Base-by-base conservation (phyloP, 2,113 vertebrate species). In the Silurus meridionalis region DNA sequence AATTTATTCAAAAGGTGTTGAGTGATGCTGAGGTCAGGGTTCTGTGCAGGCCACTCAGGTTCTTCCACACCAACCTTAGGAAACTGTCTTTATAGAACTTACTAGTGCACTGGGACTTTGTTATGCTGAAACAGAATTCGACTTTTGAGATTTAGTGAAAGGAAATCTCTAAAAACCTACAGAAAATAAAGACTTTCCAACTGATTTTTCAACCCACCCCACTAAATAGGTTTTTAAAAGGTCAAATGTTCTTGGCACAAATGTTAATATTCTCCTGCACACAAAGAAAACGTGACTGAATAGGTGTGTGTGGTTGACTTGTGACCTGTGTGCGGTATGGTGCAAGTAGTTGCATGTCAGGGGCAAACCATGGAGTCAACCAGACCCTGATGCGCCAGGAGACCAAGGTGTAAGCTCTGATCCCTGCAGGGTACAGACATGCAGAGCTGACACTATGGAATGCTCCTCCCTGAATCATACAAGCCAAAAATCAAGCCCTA, bases 391-490 rank as follows among this genome's bases (percentile, higher is more conserved):
- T 91, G 90, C 89, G 90, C 64, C 66, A 91, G 90, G 89, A 89
- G 89, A 92, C 81, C 82, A 83, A 87, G 88, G 87, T 92, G 91
- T 93, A 86, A 90, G 67, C 90, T 91, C 83, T 83, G 87, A 88
- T 53, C 64, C 92, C 95, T 91, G 71, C 86, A 90, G 95, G 95
- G 93, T 71, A 86, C 91, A 89, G 89, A 89, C 91, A 91, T 92
- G 94, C 92, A 92, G 75, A 90, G 90, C 91, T 96, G 94, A 94
- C 95, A 94, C 90, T 90, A 87, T 93, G 87, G 94, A 96, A 96
- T 96, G 94, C 89, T 91, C 78, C 21, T 83, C 87, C 79, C 83
- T 95, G 88, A 93, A 90, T 91, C 67, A 93, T 90, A 88, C 80
- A 87, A 86, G 67, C 79, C 82, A 86, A 90, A 92, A 91, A 85